Percentiles rank a stretch among this genome's conserved stretches.
Evolutionary conservation across 2,797 vertebrate genomes (phyloP).

Genomic region (Garrulus glandarius): DNA sequence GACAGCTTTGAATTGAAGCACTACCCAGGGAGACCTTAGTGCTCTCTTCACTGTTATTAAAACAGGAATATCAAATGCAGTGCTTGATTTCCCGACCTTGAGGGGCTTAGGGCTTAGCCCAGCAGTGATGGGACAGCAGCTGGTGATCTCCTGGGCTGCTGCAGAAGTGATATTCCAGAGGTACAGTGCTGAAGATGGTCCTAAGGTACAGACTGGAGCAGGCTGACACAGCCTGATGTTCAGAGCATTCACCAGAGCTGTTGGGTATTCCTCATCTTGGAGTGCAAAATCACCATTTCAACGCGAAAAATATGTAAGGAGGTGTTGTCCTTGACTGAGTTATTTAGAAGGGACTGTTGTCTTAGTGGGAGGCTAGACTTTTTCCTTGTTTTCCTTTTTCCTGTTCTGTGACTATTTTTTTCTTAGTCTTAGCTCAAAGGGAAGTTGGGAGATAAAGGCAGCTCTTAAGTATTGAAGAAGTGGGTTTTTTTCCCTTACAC

Average conservation of each 20-base stretch:
- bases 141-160: neutral
- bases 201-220: fast-evolving
- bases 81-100: neutral
- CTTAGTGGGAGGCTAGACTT: neutral
- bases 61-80: neutral
- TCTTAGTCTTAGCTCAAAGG: neutral
- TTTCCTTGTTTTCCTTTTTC: neutral
- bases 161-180: neutral
- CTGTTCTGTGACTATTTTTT: neutral
- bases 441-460: neutral
- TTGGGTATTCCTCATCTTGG: fast-evolving
- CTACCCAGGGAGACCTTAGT: neutral
- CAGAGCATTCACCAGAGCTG: fast-evolving
- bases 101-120: neutral
- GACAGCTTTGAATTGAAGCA: neutral
- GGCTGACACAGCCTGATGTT: too few relatives aligned
- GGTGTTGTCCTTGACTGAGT: fast-evolving
- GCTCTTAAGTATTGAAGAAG: neutral
- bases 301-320: fast-evolving
- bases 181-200: fast-evolving
- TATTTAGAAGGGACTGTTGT: neutral
- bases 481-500: neutral
- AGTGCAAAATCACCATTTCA: neutral
- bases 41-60: neutral
- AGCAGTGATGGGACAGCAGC: neutral